Evolutionary conservation across 1,140 invertebrate species (phyloP).

Genomic region (Procambarus virginalis): DNA sequence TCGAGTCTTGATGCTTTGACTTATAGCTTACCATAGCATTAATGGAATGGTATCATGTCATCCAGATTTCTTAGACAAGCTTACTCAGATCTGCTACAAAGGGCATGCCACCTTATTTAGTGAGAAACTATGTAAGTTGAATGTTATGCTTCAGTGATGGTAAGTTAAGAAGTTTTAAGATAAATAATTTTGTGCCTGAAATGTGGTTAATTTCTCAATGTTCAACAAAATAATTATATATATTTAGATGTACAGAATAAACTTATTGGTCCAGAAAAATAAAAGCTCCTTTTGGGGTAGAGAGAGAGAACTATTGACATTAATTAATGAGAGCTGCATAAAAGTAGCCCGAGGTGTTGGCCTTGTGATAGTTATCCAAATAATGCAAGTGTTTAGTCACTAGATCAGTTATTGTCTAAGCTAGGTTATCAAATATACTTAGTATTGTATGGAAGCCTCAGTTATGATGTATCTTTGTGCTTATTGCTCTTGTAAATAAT

Average conservation of each 20-base stretch:
- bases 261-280: not conserved
- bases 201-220: not conserved
- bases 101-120: not conserved
- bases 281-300: not conserved
- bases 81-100: not conserved
- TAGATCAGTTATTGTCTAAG: not conserved
- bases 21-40: not conserved
- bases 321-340: not conserved
- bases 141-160: not conserved
- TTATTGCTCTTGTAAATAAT: conserved; percentile 3
- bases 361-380: conserved; percentile 19
- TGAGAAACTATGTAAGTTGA: not conserved
- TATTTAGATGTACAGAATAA: not conserved
- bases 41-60: not conserved
- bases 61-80: not conserved
- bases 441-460: conserved; percentile 10
- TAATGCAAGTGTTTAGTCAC: conserved; percentile 39
- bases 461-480: not conserved
- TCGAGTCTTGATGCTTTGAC: not conserved
- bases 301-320: not conserved
- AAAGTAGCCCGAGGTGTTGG: not conserved
- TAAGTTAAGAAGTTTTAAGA: not conserved
- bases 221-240: not conserved
- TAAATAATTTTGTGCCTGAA: not conserved
- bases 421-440: not conserved